A percentile compares a stretch with the other conserved stretches of the same genome.
phyloP scores from a whole-genome alignment of 2,797 vertebrate genomes.

The Oceanodroma leucorhoa region DNA sequence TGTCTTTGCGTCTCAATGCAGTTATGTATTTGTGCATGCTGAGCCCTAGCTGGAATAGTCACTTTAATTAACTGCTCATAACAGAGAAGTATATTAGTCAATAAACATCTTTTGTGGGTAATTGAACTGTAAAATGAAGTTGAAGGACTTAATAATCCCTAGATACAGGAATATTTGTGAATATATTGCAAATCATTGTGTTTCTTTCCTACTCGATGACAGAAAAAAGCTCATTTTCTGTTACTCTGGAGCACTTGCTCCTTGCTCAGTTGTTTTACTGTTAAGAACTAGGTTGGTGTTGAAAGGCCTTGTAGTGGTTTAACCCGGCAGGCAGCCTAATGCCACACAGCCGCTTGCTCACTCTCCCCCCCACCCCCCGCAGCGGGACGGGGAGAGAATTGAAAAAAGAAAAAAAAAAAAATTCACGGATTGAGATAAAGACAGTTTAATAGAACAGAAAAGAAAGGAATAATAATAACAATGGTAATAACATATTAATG shows the following conservation, averaged over 20 bases:
- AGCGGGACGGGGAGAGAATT: too few species aligned
- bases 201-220: neutral
- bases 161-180: neutral
- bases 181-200: neutral
- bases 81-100: neutral
- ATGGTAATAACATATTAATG: too few species aligned
- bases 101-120: neutral
- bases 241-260: neutral
- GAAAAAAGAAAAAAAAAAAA: too few species aligned
- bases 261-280: neutral
- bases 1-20: neutral
- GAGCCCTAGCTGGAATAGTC: neutral
- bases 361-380: too few species aligned
- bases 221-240: neutral
- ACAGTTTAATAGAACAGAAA: too few species aligned
- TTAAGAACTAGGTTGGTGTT: neutral
- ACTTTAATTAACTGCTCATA: slow-evolving; percentile 28
- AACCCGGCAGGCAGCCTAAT: too few species aligned
- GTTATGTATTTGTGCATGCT: neutral
- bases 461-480: too few species aligned
- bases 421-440: too few species aligned
- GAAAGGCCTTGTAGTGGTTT: neutral
- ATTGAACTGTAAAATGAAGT: slow-evolving; percentile 20
- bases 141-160: neutral
- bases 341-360: too few species aligned